Conservation (phyloP, 2,888 invertebrate species). For the Drosophila picticornis region DNA sequence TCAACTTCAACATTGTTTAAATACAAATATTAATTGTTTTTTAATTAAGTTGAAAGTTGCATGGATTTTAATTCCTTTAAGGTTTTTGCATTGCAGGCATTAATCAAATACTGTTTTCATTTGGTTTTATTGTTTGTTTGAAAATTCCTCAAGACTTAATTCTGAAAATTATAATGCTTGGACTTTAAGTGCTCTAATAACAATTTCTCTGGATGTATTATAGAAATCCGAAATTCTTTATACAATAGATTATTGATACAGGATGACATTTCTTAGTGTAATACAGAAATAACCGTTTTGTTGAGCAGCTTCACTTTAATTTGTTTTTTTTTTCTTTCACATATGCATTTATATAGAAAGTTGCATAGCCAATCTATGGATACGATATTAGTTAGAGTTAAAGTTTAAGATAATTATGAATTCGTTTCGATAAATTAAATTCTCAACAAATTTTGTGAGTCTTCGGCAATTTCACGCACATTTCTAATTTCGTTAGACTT, state of each 20-base stretch:
- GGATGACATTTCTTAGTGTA: neutral
- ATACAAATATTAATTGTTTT: neutral
- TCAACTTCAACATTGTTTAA: neutral
- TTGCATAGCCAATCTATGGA: slow-evolving; percentile 1
- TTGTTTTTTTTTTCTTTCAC: neutral
- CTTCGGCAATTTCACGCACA: slow-evolving; percentile 64
- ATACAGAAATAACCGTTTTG: neutral
- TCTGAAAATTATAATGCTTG: neutral
- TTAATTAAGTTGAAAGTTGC: neutral
- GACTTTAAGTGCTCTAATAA: neutral
- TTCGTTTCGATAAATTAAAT: slow-evolving; percentile 42
- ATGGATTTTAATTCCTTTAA: neutral
- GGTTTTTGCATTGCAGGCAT: neutral
- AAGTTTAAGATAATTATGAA: slow-evolving; percentile 37
- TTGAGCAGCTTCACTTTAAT: neutral
- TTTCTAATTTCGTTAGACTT: slow-evolving; percentile 56
- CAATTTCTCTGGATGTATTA: neutral
- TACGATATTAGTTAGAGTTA: slow-evolving; percentile 2
- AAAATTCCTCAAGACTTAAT: neutral
- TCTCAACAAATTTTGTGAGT: slow-evolving; percentile 19
- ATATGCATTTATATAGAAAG: slow-evolving; percentile 9
- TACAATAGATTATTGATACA: neutral
- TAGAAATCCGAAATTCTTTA: neutral
- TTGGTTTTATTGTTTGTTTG: neutral
- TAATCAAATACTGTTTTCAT: neutral